Evolutionary conservation across 2,797 vertebrate genomes (phyloP).

Genomic region (Tenualosa thibaudeaui): DNA sequence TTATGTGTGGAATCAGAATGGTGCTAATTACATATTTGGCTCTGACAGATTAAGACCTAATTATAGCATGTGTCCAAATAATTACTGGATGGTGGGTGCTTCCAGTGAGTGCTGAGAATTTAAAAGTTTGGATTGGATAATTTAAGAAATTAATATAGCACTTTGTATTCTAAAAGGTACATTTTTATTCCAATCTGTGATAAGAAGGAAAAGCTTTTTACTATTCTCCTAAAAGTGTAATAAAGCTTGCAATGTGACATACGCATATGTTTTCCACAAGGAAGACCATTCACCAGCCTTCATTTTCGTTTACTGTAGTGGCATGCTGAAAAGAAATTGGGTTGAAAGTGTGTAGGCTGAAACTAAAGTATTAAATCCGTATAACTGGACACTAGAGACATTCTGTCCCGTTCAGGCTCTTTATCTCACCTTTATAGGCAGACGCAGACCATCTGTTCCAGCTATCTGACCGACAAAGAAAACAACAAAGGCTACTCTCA

Average conservation of each 20-base stretch:
- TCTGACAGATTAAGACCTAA: not conserved
- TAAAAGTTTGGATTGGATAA: not conserved
- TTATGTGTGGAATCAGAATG: not conserved
- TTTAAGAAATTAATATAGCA: too few species aligned
- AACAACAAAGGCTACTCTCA: conserved; percentile 33
- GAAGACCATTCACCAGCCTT: not conserved
- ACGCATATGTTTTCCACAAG: not conserved
- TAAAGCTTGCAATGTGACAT: too few species aligned
- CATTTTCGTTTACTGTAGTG: not conserved
- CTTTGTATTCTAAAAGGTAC: too few species aligned
- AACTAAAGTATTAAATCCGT: not conserved
- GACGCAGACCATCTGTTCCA: not conserved
- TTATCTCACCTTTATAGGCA: not conserved
- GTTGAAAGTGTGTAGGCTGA: not conserved
- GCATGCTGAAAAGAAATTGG: not conserved
- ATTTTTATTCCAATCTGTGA: too few species aligned
- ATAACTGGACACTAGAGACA: not conserved
- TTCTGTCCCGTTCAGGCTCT: not conserved
- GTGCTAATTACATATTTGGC: not conserved
- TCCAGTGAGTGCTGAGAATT: not conserved
- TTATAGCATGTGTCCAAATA: not conserved
- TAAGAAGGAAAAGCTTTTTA: too few species aligned
- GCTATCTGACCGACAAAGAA: conserved; percentile 14
- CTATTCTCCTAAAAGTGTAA: too few species aligned
- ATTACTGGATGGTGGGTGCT: not conserved